A percentile compares a stretch with the other conserved stretches of the same genome.
Evolutionary conservation across 2,888 invertebrate species (phyloP).

Genomic region (Drepana falcataria): DNA sequence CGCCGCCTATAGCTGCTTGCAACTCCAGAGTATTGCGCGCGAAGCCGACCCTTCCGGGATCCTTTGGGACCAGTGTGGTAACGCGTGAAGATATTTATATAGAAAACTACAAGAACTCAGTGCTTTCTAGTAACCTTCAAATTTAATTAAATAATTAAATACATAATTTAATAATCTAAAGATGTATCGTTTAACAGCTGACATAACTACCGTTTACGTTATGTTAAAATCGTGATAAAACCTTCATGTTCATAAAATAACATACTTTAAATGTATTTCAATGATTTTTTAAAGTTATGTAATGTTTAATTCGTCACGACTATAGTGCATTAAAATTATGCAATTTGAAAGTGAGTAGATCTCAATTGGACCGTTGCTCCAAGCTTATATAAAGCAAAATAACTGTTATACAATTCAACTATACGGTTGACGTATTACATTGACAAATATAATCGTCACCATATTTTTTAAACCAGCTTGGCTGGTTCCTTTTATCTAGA

Average conservation of each 20-base stretch:
- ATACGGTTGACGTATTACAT: not conserved
- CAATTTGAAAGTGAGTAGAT: constrained; percentile 21
- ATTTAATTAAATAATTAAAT: too few species aligned
- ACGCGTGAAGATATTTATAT: too few species aligned
- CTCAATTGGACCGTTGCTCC: constrained; percentile 18
- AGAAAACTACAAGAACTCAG: too few species aligned
- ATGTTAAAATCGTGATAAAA: too few species aligned
- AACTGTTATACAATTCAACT: constrained; percentile 8
- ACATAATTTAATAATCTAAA: too few species aligned
- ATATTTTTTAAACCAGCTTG: not conserved
- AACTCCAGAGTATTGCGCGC: too few species aligned
- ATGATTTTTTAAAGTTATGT: constrained; percentile 18
- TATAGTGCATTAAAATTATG: constrained; percentile 8
- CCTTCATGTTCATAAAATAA: not conserved
- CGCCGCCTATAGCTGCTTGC: too few species aligned
- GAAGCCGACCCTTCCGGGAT: too few species aligned
- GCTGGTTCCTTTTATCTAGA: not conserved
- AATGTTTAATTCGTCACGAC: not conserved
- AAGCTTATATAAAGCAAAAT: constrained; percentile 8
- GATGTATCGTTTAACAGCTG: too few species aligned
- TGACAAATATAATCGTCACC: not conserved
- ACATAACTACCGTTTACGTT: too few species aligned
- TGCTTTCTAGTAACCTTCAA: too few species aligned
- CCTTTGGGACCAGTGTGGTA: too few species aligned
- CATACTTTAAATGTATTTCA: constrained; percentile 4